Conservation (phyloP, 2,888 invertebrate species). For the Uropetala carovei region DNA sequence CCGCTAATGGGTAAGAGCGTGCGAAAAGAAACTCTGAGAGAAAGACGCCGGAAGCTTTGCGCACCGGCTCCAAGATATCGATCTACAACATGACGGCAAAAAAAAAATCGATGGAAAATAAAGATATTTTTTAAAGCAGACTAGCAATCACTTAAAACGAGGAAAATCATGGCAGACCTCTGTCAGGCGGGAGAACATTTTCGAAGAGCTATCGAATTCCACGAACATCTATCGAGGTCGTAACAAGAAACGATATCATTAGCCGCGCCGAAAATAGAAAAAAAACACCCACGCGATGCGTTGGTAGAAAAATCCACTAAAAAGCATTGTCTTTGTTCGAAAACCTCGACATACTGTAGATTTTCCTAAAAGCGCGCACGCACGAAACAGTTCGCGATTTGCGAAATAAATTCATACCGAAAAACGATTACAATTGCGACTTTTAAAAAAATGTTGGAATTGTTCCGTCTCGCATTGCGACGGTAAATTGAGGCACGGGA, state of each 20-base stretch:
- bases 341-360: neutral
- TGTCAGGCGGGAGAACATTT: neutral
- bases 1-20: neutral
- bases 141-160: neutral
- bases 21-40: neutral
- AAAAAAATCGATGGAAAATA: neutral
- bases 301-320: neutral
- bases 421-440: neutral
- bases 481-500: no score
- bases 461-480: neutral
- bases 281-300: neutral
- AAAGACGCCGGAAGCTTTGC: neutral
- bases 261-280: slow-evolving; percentile 3
- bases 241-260: neutral
- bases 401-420: neutral
- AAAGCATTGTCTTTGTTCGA: neutral
- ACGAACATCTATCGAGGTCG: neutral
- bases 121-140: neutral
- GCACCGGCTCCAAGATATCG: neutral
- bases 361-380: neutral
- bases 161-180: neutral
- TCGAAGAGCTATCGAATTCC: neutral
- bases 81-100: neutral
- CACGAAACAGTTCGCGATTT: neutral
- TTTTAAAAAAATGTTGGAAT: neutral